Evolutionary conservation across 35 echinoderm and acorn worm species (phyloP).

Genomic region (Acanthaster planci): DNA sequence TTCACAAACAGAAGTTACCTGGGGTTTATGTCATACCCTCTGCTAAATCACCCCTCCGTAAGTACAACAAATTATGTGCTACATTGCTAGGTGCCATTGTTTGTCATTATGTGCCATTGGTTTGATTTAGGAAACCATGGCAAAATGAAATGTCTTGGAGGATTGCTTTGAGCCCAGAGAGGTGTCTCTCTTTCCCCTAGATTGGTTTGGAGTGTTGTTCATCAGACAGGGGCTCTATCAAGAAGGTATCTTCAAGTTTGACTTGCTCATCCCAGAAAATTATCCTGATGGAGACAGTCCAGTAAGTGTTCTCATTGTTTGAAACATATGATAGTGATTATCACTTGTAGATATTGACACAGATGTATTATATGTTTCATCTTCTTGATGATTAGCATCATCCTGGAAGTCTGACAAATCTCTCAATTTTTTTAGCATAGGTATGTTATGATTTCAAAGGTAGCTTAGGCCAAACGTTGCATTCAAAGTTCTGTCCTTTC

Average conservation of each 20-base stretch:
- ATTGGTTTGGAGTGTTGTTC: conserved; percentile 99
- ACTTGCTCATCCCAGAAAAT: conserved; percentile 95
- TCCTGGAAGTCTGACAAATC: neutral
- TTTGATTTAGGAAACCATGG: no score
- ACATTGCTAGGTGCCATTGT: no score
- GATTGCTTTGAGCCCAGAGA: no score
- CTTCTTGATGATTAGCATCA: neutral
- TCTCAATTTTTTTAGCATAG: neutral
- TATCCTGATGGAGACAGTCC: conserved; percentile 97
- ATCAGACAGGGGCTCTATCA: conserved; percentile 98
- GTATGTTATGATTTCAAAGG: neutral
- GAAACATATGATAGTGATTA: neutral
- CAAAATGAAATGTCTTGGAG: no score
- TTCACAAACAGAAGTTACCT: conserved; percentile 90
- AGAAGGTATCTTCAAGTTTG: conserved; percentile 99
- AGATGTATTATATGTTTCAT: neutral
- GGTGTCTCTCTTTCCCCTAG: conserved; percentile 26
- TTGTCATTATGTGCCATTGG: no score
- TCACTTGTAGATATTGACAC: no score
- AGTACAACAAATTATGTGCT: no score
- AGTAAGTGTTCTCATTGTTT: conserved; percentile 53
- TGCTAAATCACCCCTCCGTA: conserved; percentile 88
- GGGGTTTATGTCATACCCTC: conserved; percentile 95
- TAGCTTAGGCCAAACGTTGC: neutral
- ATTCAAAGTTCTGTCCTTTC: no score